Conservation (phyloP, 2,113 vertebrate species). For the mouse (Mus musculus) region GRCm39 chr1:160079501-160080000, state of each 20-base stretch:
- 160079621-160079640: conserved; percentile 58
- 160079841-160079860: conserved; percentile 63
- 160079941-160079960: not conserved
- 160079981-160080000: not conserved
- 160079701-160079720: conserved; percentile 44
- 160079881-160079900: not conserved
- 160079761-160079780: conserved; percentile 53
- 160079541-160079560: conserved; percentile 46
- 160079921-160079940: not conserved
- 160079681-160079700: conserved; percentile 50
- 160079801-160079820: conserved; percentile 30
- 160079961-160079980: not conserved
- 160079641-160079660: conserved; percentile 63
- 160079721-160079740: conserved; percentile 55
- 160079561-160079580: not conserved
- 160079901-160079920: not conserved
- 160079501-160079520: conserved; percentile 50
- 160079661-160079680: conserved; percentile 57
- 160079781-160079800: conserved; percentile 58
- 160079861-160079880: conserved; percentile 57
- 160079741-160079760: not conserved
- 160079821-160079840: conserved; percentile 69
- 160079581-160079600: not conserved
- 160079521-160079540: conserved; percentile 46
- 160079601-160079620: conserved; percentile 60